phyloP scores from a whole-genome alignment of 2,113 vertebrate genomes.

The Hyaena hyaena region DNA sequence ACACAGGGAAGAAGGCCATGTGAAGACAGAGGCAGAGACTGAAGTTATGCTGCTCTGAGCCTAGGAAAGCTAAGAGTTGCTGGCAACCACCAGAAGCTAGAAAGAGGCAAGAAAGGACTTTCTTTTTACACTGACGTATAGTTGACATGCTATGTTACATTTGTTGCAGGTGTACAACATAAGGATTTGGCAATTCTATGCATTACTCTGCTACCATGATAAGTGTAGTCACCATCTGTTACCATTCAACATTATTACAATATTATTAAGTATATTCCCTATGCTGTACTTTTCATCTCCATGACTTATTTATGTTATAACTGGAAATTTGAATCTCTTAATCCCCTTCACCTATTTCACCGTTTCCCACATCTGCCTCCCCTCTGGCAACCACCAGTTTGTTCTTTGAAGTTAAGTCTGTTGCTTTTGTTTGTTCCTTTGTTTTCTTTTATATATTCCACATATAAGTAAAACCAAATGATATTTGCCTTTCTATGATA shows the following conservation, averaged over 20 bases:
- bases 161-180: background rate
- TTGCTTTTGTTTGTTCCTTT: background rate
- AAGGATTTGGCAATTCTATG: background rate
- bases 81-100: background rate
- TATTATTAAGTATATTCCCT: background rate
- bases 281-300: background rate
- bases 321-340: background rate
- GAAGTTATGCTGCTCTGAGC: background rate
- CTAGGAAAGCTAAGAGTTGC: background rate
- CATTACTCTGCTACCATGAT: background rate
- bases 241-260: background rate
- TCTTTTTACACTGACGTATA: background rate
- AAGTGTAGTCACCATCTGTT: background rate
- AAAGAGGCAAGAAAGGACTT: background rate
- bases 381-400: background rate
- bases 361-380: background rate
- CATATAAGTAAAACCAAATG: background rate
- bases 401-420: background rate
- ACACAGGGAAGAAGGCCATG: background rate
- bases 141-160: background rate
- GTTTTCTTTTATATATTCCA: background rate
- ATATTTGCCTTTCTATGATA: background rate
- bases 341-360: background rate
- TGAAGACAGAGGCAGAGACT: background rate
- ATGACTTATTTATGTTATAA: background rate